Evolutionary conservation across 2,113 vertebrate genomes (phyloP), one percentile per base, ranked within the genome.

Genomic region (Condylura cristata): DNA sequence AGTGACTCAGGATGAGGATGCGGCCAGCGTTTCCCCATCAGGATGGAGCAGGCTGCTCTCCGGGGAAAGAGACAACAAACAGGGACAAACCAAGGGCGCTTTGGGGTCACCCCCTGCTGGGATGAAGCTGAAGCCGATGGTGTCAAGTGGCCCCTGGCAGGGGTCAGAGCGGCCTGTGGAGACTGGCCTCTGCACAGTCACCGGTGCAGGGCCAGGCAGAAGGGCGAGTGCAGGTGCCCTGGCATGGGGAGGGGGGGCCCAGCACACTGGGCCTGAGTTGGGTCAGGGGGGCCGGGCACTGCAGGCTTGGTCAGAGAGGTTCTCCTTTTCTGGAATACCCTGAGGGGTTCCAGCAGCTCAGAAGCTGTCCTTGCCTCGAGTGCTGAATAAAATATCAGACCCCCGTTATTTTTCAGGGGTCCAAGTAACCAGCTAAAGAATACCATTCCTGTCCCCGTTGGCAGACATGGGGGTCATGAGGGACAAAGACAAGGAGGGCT

Each of bases 91-190:
- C 5, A 34, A 39, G 0, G 48, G 48, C 16, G 14, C 2, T 17
- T 17, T 51, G 3, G 13, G 28, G 28, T 22, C 1, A 9, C 41
- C 2, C 17, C 0, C 0, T 7, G 76, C 30, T 3, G 46, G 37
- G 12, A 44, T 6, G 44, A 26, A n/a, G 0, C 9, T 34, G 10
- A 44, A 30, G 34, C 41, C 61, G 18, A 4, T 1, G 32, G 12
- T 1, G 28, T 0, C 4, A 17, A 48, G 5, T 4, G 48, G 48
- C 48, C 48, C 48, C 5, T 13, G 14, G 48, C 48, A 17, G 48
- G 14, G 48, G 48, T 51, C 48, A 51, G 48, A 51, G 48, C 16
- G 14, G 48, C 48, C 48, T 51, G 2, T 51, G 48, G 48, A 16
- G 14, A 48, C 48, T 16, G 14, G 17, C 48, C 48, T 51, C 46